Percentiles rank a stretch among this genome's conserved stretches.
Evolutionary conservation across 2,113 vertebrate species (phyloP).

Genomic region (Hippocampus barbouri): DNA sequence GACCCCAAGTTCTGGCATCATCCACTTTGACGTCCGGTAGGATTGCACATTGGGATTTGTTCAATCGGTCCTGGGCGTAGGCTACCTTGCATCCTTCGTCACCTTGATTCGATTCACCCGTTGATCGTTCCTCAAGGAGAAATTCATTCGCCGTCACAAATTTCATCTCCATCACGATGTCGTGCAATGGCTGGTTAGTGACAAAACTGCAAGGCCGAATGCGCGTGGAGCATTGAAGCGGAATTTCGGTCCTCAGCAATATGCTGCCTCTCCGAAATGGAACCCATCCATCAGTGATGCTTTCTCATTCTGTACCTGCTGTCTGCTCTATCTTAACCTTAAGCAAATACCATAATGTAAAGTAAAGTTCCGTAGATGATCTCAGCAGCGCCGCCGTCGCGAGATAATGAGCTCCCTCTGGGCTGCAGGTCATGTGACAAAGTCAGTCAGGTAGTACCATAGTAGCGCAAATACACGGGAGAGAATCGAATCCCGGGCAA

Average conservation of each 20-base stretch:
- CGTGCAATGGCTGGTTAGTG: conserved; percentile 58
- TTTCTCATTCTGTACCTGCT: neutral
- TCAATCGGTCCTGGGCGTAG: neutral
- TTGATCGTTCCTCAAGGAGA: conserved; percentile 68
- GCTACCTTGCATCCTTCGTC: no score
- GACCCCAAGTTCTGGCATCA: conserved; percentile 15
- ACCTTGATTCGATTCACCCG: conserved; percentile 60
- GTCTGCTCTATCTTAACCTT: neutral
- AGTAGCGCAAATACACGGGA: conserved; percentile 48
- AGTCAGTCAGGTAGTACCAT: conserved; percentile 60
- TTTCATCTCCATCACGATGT: conserved; percentile 65
- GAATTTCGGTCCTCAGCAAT: conserved; percentile 32
- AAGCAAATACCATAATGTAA: neutral
- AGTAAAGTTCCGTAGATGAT: conserved; percentile 24
- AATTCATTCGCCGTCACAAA: conserved; percentile 65
- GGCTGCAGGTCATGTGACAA: conserved; percentile 59
- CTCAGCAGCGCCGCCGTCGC: conserved; percentile 34
- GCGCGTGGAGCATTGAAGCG: conserved; percentile 35
- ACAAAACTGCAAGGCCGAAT: conserved; percentile 36
- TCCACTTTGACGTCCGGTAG: conserved; percentile 35
- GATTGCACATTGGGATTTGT: no score
- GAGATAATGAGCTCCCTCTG: conserved; percentile 67
- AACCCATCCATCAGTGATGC: neutral
- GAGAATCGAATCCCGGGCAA: conserved; percentile 42
- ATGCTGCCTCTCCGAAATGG: conserved; percentile 11